Evolutionary conservation across 2,888 invertebrate species (phyloP).

Genomic region (Drepana falcataria): DNA sequence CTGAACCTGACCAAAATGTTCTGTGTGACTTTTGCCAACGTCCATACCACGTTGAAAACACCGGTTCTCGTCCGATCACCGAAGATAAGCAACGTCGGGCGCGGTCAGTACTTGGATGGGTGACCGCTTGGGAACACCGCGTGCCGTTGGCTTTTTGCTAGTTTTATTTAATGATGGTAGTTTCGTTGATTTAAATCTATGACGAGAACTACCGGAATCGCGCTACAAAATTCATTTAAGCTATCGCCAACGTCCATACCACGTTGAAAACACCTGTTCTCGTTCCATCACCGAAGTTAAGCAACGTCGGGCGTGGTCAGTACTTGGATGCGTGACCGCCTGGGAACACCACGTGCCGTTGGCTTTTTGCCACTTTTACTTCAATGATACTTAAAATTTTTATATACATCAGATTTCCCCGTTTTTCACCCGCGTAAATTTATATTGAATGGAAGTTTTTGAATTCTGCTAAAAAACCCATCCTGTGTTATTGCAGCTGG

Average conservation of each 20-base stretch:
- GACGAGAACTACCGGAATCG: too few species aligned
- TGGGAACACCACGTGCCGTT: conserved; percentile 66
- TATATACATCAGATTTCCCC: too few species aligned
- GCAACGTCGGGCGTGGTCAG: conserved; percentile 72
- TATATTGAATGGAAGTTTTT: too few species aligned
- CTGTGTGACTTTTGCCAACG: conserved; percentile 25
- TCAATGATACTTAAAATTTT: too few species aligned
- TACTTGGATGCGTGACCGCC: conserved; percentile 74
- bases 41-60: conserved; percentile 69
- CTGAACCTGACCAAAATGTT: too few species aligned
- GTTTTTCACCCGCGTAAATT: too few species aligned
- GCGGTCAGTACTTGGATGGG: conserved; percentile 74
- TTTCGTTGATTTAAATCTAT: too few species aligned
- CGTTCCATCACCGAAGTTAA: conserved; percentile 76
- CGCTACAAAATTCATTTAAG: too few species aligned
- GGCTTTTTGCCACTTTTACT: conserved; percentile 41
- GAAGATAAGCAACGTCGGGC: conserved; percentile 74
- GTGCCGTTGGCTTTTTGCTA: conserved; percentile 54
- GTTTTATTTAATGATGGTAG: neutral
- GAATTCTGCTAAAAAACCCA: too few species aligned
- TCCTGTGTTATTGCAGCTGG: too few species aligned
- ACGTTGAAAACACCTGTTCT: conserved; percentile 71
- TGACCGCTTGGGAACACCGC: conserved; percentile 70
- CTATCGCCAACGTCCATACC: conserved; percentile 52
- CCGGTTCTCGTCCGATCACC: conserved; percentile 75